Base-by-base conservation (phyloP, 2,113 vertebrate species). In the Takifugu bimaculatus region DNA sequence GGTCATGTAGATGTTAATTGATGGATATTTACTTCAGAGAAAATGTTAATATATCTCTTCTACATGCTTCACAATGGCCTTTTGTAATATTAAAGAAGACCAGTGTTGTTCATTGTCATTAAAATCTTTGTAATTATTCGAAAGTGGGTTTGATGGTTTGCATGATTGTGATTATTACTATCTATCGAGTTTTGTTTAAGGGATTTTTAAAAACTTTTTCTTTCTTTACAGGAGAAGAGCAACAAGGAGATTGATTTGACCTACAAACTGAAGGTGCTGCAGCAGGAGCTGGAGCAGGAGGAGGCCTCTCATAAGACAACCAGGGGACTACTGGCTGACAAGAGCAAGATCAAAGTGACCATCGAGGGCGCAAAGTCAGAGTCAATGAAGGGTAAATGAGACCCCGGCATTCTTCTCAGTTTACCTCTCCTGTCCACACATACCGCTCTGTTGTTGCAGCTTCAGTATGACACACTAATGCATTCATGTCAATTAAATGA, bases 191-290 rank as follows among this genome's bases (percentile, higher is more conserved):
- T 3, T 3, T 0, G 15, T 47, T 48, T 56, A 13, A 14, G 3
- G 10, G 26, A 4, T 25, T 44, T 49, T 13, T 11, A 39, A 25
- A 5, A 28, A 27, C 45, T 1, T 35, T 32, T 4, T 29, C 5
- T 6, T 15, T 3, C 43, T 48, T 0, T 79, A 54, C 78, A 99
- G 97, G 96, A 98, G 84, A 98, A 95, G 87, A 99, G 91, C 89
- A 98, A 95, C 84, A 93, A 94, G 88, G 96, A 99, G 92, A 98
- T 99, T 66, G 95, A 99, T 77, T 91, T 98, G 93, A 99, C 95
- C 9, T 99, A 98, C 72, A 96, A 96, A 87, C 91, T 99, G 65
- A 98, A 96, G 91, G 93, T 97, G 56, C 89, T 95, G 82, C 97
- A 99, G 85, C 97, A 99, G 85, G 92, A 91, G 70, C 88, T 99